These are phyloP conservation scores for Sinhomidia bicolor DNA, from an alignment of 2,888 invertebrate species.

Conservation along the genomic window DNA sequence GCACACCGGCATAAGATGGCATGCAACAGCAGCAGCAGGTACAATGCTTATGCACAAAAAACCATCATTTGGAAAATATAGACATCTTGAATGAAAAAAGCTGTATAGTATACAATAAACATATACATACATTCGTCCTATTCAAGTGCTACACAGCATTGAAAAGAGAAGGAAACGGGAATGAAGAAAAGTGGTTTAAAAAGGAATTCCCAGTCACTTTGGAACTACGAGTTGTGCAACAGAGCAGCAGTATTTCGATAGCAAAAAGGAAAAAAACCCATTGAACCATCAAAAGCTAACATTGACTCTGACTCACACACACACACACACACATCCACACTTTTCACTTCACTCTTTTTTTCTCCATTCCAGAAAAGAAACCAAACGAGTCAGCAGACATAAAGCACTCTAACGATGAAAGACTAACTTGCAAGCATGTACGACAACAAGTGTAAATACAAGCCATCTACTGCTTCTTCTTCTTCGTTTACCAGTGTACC, in stretches of 20 bases:
- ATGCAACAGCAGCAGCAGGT: slow-evolving; percentile 20
- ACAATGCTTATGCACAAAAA: not conserved
- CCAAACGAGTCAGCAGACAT: not conserved
- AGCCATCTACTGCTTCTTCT: not conserved
- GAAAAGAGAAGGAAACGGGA: not conserved
- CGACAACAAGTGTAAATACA: slow-evolving; percentile 49
- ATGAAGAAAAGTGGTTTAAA: not conserved
- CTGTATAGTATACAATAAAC: not conserved
- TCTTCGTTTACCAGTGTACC: not conserved
- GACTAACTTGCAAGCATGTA: not conserved
- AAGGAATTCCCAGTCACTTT: not conserved
- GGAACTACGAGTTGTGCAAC: slow-evolving; percentile 50
- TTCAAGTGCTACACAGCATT: too few relatives aligned
- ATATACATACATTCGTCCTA: too few relatives aligned
- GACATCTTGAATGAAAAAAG: not conserved
- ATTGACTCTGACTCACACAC: slow-evolving; percentile 36
- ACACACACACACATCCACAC: not conserved
- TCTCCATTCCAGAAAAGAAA: slow-evolving; percentile 1
- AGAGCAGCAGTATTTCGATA: slow-evolving; percentile 39
- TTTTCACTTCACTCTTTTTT: not conserved
- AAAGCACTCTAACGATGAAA: not conserved
- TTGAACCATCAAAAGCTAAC: slow-evolving; percentile 62
- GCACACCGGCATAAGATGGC: not conserved
- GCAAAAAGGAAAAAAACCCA: slow-evolving; percentile 35
- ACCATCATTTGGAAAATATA: not conserved